Percentiles rank a stretch among this genome's conserved stretches.
Conservation (phyloP, 2,113 vertebrate species). For the Lepus americanus region DNA sequence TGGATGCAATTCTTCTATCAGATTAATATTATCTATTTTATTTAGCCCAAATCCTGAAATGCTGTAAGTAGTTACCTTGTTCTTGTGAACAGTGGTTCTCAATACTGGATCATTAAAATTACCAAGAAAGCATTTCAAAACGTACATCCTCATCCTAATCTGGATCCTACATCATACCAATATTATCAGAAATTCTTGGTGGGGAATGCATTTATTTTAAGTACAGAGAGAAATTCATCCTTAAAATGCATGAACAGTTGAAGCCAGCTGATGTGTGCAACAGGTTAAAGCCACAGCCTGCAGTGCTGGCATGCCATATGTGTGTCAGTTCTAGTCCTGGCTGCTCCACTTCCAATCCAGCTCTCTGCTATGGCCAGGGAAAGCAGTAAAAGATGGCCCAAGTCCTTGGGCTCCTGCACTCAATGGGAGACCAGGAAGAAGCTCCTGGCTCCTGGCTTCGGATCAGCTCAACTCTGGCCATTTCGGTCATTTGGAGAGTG, state of each 20-base stretch:
- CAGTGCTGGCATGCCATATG: no score
- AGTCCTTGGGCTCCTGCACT: no score
- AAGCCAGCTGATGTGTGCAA: no score
- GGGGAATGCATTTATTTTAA: constrained; percentile 24
- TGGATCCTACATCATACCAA: neutral
- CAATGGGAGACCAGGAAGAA: no score
- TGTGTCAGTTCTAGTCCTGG: no score
- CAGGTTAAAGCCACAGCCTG: no score
- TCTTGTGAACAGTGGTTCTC: neutral
- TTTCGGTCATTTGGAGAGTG: no score
- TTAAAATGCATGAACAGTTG: neutral
- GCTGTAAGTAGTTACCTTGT: neutral
- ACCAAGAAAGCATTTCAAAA: neutral
- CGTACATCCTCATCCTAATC: neutral
- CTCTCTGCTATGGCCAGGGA: no score
- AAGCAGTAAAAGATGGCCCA: no score
- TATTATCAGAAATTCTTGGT: constrained; percentile 15
- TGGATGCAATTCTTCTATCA: neutral
- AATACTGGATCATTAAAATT: neutral
- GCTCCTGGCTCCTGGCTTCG: no score
- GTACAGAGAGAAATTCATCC: constrained; percentile 21
- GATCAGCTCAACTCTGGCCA: no score
- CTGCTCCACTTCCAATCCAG: no score
- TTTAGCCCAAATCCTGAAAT: neutral
- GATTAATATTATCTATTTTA: neutral